These are phyloP conservation scores for Trichonephila inaurata DNA, from an alignment of 1,140 invertebrate genomes.

Conservation along the genomic window DNA sequence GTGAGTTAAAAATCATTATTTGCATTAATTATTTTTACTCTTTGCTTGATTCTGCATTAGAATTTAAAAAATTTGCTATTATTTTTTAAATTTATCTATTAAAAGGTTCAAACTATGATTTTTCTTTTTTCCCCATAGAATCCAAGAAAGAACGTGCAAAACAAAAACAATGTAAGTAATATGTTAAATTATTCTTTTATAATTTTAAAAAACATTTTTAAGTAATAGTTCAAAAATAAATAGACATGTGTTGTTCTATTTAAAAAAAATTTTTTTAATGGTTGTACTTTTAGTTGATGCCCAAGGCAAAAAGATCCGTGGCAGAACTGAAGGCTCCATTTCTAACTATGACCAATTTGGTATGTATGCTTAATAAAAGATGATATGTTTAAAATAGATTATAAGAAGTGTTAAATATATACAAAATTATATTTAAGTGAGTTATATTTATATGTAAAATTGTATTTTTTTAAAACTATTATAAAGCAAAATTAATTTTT, in stretches of 20 bases:
- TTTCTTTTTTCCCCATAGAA: not conserved
- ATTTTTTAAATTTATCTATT: not conserved
- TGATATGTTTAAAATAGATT: no score
- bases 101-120: not conserved
- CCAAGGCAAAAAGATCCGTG: conserved; percentile 94
- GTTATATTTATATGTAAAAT: no score
- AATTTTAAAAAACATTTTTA: not conserved
- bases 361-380: conserved; percentile 79
- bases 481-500: no score
- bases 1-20: conserved; percentile 36
- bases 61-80: not conserved
- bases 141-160: conserved; percentile 63
- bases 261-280: not conserved
- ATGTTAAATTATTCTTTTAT: not conserved
- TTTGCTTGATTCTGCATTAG: not conserved
- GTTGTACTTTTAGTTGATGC: conserved; percentile 86
- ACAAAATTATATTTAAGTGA: no score
- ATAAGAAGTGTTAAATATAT: no score
- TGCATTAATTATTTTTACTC: not conserved
- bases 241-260: no score
- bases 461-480: no score
- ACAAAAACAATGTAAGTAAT: conserved; percentile 37
- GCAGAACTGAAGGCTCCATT: conserved; percentile 92
- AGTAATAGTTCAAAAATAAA: no score
- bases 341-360: conserved; percentile 97